phyloP scores from a whole-genome alignment of 1,140 invertebrate species.

The Drosophila baimaii region DNA sequence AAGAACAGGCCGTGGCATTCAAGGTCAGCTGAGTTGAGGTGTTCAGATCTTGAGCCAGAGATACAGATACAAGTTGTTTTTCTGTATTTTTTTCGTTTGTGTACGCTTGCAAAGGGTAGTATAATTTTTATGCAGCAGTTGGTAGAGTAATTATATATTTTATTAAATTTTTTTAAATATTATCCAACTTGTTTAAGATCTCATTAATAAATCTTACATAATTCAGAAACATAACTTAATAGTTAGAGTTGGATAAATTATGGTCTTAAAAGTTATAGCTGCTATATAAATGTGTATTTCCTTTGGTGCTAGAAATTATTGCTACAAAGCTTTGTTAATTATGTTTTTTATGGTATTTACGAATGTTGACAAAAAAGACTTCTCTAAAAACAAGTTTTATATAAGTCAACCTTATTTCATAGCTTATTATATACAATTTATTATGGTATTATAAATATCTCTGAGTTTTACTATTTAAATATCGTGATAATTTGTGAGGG shows the following conservation, averaged over 20 bases:
- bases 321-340: no score
- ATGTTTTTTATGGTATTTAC: no score
- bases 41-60: constrained; percentile 72
- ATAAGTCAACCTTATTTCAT: no score
- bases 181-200: no score
- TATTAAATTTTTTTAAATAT: not conserved
- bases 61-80: constrained; percentile 54
- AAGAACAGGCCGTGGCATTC: constrained; percentile 58
- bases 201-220: not conserved
- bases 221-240: no score
- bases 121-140: not conserved
- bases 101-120: not conserved
- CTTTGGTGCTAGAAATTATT: no score
- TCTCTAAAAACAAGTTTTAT: no score
- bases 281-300: no score
- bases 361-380: no score
- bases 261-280: no score
- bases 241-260: no score
- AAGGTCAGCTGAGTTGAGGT: constrained; percentile 72
- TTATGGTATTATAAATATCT: not conserved
- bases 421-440: not conserved
- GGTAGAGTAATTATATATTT: not conserved
- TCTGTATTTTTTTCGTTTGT: constrained; percentile 2
- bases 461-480: no score
- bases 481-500: not conserved